Base-by-base conservation (phyloP, 2,113 vertebrate genomes). In the Polypterus bichir region DNA sequence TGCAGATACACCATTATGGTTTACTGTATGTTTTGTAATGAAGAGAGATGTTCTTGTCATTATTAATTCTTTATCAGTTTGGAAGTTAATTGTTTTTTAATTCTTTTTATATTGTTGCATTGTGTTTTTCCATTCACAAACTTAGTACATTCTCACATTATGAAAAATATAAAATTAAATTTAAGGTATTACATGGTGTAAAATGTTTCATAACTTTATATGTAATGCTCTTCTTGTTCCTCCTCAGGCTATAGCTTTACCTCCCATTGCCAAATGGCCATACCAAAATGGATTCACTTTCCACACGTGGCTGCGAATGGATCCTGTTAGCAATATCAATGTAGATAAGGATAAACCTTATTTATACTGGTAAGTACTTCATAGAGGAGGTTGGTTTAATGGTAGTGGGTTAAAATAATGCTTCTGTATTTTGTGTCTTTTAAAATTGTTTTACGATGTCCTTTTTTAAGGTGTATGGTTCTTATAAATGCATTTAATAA, bases 221-320 rank as follows among this genome's bases (percentile, higher is more conserved):
- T 27, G 27, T 27, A 27, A 27, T 27, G 27, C 27, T 27, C 27
- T 27, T 27, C 27, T 27, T 27, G 27, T 54, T 3, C 8, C 11
- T 56, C 9, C 46, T 67, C 76, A 99, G 96, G 96, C 94, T 48
- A 97, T 99, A 79, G 96, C 96, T 70, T 88, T 99, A 78, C 96
- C 96, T 69, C 95, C 96, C 47, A 93, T 99, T 70, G 93, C 96
- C 70, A 97, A 92, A 69, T 99, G 96, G 96, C 96, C 96, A 0
- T 97, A 99, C 77, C 96, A 98, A 86, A 98, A 89, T 70, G 96
- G 96, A 53, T 99, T 99, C 75, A 97, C 96, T 57, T 98, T 99
- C 83, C 96, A 98, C 75, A 98, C 94, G 44, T 99, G 96, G 96
- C 79, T 99, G 60, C 90, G 95, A 73, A 89, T 98, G 91, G 96